Percentiles rank a stretch among this genome's conserved stretches.
Evolutionary conservation across 2,113 vertebrate species (phyloP).

Genomic region (Cathartes aura): DNA sequence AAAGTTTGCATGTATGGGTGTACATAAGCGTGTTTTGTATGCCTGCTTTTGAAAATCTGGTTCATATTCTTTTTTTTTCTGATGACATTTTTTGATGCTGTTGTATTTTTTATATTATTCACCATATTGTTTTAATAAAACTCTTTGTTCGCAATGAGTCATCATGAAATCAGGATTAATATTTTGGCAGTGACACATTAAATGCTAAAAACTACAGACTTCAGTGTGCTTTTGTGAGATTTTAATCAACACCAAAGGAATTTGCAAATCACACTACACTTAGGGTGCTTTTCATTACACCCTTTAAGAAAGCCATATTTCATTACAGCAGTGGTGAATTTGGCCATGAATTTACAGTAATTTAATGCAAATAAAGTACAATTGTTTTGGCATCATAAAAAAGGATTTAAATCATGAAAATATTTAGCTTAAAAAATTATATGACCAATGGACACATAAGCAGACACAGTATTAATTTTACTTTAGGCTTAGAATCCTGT

Average conservation of each 20-base stretch:
- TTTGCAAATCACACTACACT: not conserved
- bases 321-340: not conserved
- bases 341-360: not conserved
- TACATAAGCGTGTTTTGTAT: not conserved
- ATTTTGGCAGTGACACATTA: not conserved
- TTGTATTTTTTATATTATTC: not conserved
- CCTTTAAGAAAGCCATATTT: not conserved
- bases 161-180: not conserved
- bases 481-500: not conserved
- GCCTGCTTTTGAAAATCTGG: not conserved
- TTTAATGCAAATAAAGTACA: not conserved
- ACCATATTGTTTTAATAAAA: not conserved
- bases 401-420: not conserved
- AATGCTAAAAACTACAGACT: not conserved
- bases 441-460: not conserved
- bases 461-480: not conserved
- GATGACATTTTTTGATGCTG: not conserved
- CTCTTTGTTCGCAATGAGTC: not conserved
- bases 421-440: not conserved
- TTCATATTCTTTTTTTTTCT: not conserved
- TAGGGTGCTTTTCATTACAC: not conserved
- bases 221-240: not conserved
- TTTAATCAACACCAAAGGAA: not conserved
- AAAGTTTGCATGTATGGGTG: not conserved
- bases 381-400: not conserved